Percentiles rank a stretch among this genome's conserved stretches.
These are phyloP conservation scores for Psittacara wagleri DNA, from an alignment of 2,113 vertebrate genomes.

Conservation along the genomic window DNA sequence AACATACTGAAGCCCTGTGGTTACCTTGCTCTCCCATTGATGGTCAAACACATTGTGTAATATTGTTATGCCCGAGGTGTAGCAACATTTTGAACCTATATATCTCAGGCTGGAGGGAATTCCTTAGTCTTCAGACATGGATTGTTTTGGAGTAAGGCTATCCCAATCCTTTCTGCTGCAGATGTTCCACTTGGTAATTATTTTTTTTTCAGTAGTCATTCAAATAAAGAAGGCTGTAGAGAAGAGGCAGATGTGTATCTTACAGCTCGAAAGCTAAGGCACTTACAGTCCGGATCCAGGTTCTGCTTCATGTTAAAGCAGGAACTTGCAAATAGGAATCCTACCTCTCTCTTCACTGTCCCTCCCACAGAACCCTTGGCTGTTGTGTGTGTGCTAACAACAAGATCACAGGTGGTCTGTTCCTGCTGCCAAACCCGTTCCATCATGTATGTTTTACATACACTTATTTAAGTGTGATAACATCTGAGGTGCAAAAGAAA, in stretches of 20 bases:
- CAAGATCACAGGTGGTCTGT: not conserved
- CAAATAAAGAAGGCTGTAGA: not conserved
- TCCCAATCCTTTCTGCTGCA: not conserved
- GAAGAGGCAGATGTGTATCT: not conserved
- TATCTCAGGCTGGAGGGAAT: not conserved
- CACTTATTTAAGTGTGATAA: not conserved
- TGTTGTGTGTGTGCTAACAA: not conserved
- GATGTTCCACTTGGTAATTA: not conserved
- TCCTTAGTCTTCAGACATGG: not conserved
- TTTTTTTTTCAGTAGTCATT: not conserved
- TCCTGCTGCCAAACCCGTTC: not conserved
- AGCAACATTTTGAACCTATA: not conserved
- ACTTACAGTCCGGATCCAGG: not conserved
- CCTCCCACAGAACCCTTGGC: not conserved
- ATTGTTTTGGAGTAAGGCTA: not conserved
- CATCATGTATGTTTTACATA: not conserved
- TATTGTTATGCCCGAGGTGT: not conserved
- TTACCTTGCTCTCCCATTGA: not conserved
- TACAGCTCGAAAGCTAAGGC: not conserved
- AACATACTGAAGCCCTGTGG: not conserved
- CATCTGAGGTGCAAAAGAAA: not conserved
- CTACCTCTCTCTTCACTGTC: not conserved
- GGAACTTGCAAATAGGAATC: not conserved
- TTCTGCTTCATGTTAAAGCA: not conserved
- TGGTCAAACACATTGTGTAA: not conserved